Evolutionary conservation across 2,113 vertebrate genomes (phyloP).

Genomic region (Illadopsis cleaveri): DNA sequence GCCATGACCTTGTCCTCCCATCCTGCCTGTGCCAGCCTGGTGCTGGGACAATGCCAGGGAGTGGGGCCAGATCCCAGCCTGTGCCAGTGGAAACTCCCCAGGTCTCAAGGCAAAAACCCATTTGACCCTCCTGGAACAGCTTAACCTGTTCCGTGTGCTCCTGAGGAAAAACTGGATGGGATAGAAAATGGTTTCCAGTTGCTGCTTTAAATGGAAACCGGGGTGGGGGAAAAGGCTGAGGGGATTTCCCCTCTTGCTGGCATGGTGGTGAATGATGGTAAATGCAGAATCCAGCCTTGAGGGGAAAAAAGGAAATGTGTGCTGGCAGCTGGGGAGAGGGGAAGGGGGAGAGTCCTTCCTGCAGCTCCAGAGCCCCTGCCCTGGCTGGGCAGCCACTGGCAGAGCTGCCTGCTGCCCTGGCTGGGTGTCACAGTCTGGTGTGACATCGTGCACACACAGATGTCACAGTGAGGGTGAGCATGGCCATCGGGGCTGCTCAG

Average conservation of each 20-base stretch:
- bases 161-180: background rate
- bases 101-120: background rate
- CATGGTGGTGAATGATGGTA: background rate
- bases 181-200: conserved; percentile 49
- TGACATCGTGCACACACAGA: fast-evolving
- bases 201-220: background rate
- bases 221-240: background rate
- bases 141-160: background rate
- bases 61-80: background rate
- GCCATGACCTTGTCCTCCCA: fast-evolving
- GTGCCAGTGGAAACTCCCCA: background rate
- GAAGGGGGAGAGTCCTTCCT: background rate
- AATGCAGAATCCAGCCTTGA: background rate
- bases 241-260: background rate
- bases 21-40: background rate
- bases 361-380: background rate
- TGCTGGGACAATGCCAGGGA: background rate
- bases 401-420: background rate
- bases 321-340: background rate
- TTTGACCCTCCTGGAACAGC: background rate
- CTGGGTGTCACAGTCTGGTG: background rate
- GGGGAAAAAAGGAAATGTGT: background rate
- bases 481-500: background rate
- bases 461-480: fast-evolving
- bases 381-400: fast-evolving